Evolutionary conservation across 2,888 invertebrate genomes (phyloP).

Genomic region (Campaea margaritaria): DNA sequence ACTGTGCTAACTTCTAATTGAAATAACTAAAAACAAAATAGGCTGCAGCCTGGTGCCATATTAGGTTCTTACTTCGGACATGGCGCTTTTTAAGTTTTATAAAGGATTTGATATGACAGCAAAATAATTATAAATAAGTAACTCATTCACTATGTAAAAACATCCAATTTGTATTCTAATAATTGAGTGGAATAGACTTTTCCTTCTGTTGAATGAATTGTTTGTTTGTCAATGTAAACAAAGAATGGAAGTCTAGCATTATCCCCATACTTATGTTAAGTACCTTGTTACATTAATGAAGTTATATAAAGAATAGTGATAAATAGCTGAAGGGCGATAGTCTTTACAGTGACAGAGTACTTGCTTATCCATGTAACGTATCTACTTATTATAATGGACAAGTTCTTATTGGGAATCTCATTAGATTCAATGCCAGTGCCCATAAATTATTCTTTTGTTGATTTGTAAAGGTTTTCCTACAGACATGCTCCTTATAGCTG

Average conservation of each 20-base stretch:
- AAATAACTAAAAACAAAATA: no score
- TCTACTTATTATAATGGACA: slow-evolving; percentile 1
- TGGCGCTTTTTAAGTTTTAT: no score
- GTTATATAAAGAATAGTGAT: neutral
- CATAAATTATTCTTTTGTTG: slow-evolving; percentile 26
- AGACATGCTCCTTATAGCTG: no score
- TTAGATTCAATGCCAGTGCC: slow-evolving; percentile 35
- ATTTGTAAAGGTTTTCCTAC: slow-evolving; percentile 2
- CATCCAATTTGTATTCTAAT: slow-evolving; percentile 11
- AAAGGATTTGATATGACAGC: neutral
- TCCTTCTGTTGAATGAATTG: slow-evolving; percentile 4
- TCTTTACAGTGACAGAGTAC: slow-evolving; percentile 1
- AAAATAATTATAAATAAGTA: neutral
- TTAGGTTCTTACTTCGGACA: no score
- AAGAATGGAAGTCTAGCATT: slow-evolving; percentile 2
- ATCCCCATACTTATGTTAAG: neutral
- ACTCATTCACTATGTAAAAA: slow-evolving; percentile 15
- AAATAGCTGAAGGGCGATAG: neutral
- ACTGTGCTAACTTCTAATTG: no score
- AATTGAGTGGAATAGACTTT: slow-evolving; percentile 6
- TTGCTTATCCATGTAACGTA: slow-evolving; percentile 1
- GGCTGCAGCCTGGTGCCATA: no score
- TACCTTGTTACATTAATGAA: slow-evolving; percentile 1
- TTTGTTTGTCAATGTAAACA: slow-evolving; percentile 7
- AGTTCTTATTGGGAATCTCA: slow-evolving; percentile 29